Evolutionary conservation across 1,140 invertebrate genomes (phyloP), one percentile per base, ranked within the genome.

Genomic region (Chionoecetes opilio): DNA sequence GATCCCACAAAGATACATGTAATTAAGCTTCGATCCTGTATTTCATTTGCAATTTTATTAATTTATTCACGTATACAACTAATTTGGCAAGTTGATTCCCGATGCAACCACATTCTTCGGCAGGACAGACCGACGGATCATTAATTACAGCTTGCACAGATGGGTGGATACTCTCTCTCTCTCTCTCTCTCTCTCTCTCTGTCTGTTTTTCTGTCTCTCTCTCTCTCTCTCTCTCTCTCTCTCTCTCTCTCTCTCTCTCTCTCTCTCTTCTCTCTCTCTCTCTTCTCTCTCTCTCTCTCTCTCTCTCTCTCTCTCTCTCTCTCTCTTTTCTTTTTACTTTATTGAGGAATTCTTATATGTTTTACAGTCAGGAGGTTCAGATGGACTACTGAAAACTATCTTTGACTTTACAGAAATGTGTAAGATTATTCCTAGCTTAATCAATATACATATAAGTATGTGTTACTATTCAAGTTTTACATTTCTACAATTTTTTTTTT

Each of bases 121-220:
- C 34, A 37, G 26, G 34, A 35, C 85, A 14, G 21, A 3, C 85
- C 85, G 75, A 41, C 75, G 29, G 5, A 46, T 17, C 53, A 37
- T 75, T 91, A 75, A 88, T 88, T 88, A 88, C 35, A 32, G 32
- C 35, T 88, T 88, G 86, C 29, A 41, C 86, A 88, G 86, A 37
- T 88, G 35, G 8, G n/a, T 2, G 26, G 86, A 32, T 41, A 14
- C 29, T 14, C 31, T 92, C 29, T 35, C 91, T 34, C 53, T 29
- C 91, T 37, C 31, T 91, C 26, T 5, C 31, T 75, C 53, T 82
- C 37, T 46, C 82, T 26, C 63, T 92, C 75, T 3, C 26, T 21
- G 75, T n/a, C 37, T 8, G 31, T 46, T 31, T 37, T 31, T 85
- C 21, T 86, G 2, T 31, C 82, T 86, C 91, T 14, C 37, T 91